Evolutionary conservation across 2,888 invertebrate species (phyloP).

Genomic region (Nemurella pictetii): DNA sequence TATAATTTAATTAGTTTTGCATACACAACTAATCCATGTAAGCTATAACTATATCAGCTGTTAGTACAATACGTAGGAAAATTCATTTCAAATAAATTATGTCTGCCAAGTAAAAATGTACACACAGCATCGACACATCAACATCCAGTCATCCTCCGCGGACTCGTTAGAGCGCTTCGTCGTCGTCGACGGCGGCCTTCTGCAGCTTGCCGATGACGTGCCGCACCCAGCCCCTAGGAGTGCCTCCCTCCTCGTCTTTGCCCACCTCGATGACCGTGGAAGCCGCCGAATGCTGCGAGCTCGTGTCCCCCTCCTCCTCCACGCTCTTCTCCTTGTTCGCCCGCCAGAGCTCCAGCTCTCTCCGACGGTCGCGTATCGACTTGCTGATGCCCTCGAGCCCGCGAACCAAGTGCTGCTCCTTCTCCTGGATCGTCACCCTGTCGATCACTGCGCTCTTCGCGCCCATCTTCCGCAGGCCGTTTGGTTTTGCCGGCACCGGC

Average conservation of each 20-base stretch:
- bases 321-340: conserved; percentile 33
- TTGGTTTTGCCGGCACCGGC: conserved; percentile 67
- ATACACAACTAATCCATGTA: not conserved
- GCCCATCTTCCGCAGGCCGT: conserved; percentile 32
- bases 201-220: conserved; percentile 75
- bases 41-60: not conserved
- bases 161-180: conserved; percentile 9
- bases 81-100: not conserved
- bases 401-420: conserved; percentile 26
- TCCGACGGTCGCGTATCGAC: conserved; percentile 48
- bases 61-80: not conserved
- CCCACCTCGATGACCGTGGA: conserved; percentile 51
- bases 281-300: conserved; percentile 51
- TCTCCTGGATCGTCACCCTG: not conserved
- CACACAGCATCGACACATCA: not conserved
- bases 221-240: conserved; percentile 69
- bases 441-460: not conserved
- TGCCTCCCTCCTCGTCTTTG: conserved; percentile 42
- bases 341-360: conserved; percentile 49
- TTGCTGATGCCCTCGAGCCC: conserved; percentile 46
- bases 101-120: not conserved
- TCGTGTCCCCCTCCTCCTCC: conserved; percentile 50
- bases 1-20: not conserved
- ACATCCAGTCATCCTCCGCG: not conserved
- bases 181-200: conserved; percentile 40